Percentiles rank a stretch among this genome's conserved stretches.
These are phyloP conservation scores for Dendronephthya gigantea DNA, from an alignment of 64 coral and sea anemone species.

Conservation along the genomic window DNA sequence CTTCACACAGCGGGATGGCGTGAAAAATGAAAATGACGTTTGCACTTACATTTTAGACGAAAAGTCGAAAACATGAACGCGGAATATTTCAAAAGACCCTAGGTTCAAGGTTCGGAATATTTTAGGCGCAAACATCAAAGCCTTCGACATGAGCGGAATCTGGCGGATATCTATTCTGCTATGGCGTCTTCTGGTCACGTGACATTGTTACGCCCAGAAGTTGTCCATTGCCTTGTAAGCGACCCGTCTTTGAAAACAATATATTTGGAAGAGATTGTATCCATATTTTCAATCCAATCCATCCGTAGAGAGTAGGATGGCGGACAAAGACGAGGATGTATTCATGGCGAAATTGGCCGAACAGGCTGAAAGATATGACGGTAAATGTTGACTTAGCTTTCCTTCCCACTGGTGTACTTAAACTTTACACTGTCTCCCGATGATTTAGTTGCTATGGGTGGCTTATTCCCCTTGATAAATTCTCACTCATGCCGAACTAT, in stretches of 20 bases:
- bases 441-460: not conserved
- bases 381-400: conserved; percentile 33
- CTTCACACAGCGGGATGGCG: too few species aligned
- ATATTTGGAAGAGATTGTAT: not conserved
- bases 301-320: not conserved
- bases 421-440: not conserved
- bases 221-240: not conserved
- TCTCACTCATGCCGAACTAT: not conserved
- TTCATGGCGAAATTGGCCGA: conserved; percentile 82
- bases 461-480: not conserved
- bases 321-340: conserved; percentile 53
- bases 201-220: conserved; percentile 12
- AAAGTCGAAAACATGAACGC: too few species aligned
- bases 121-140: too few species aligned
- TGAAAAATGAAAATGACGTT: too few species aligned
- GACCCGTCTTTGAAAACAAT: not conserved
- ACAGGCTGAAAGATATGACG: conserved; percentile 92
- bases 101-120: too few species aligned
- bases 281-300: not conserved
- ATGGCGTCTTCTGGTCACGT: not conserved
- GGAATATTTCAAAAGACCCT: too few species aligned
- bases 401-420: not conserved
- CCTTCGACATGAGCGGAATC: not conserved
- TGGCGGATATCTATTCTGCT: not conserved
- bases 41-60: too few species aligned